Evolutionary conservation across 2,888 invertebrate genomes (phyloP), one percentile per base, ranked within the genome.

Genomic region (Andrena minutula): DNA sequence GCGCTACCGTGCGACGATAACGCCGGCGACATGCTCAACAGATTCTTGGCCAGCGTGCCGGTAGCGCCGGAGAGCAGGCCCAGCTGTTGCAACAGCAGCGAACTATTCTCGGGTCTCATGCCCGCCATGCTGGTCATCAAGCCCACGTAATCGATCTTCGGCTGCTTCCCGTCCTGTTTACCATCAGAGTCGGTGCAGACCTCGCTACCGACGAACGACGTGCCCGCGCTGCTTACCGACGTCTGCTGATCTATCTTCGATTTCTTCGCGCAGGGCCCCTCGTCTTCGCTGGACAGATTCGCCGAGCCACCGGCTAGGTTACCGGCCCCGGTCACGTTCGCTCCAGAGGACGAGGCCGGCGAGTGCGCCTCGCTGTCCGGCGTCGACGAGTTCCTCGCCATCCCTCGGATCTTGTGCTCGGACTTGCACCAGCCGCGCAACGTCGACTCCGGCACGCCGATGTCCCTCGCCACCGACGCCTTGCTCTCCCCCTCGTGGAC

Each of bases 361-460:
- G 93, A 92, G 7, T 92, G 89, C 0, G 89, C 86, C 0, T 91
- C 91, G 76, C 96, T 96, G 87, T 97, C 97, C 1, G 96, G 96
- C 8, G 96, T 96, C 69, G 91, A 90, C 0, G 87, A 75, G 2
- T 77, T 79, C 30, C 70, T 95, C 35, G 96, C 96, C 91, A 96
- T 96, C 92, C 96, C 95, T 86, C 96, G 94, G 3, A 96, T 94
- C 93, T 97, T 97, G 89, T 97, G 96, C 92, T 97, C 97, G 92
- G 97, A 97, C 94, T 98, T 98, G 94, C 97, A 98, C 98, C 98
- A 98, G 78, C 98, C 98, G 2, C 98, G 95, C 20, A 98, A 94
- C 8, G 98, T 98, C 2, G 97, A 97, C 93, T 98, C 98, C 0
- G 98, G 97, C 23, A 98, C 97, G 49, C 97, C 97, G 91, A 97